Percentiles rank a stretch among this genome's conserved stretches.
phyloP scores from a whole-genome alignment of 2,113 vertebrate species.

The Rhinogobius similis region DNA sequence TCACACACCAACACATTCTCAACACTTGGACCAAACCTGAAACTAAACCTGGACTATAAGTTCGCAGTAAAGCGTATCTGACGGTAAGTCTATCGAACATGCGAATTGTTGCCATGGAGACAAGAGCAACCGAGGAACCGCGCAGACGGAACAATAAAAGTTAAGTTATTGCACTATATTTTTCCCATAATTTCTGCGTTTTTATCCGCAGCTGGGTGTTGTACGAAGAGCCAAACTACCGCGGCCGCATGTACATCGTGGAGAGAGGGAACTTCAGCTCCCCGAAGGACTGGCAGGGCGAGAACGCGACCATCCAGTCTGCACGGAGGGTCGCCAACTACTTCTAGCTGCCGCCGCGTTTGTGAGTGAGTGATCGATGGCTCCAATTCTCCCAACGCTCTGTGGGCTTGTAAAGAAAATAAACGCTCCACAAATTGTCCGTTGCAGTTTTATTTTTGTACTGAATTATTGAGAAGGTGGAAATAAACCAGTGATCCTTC shows the following conservation, averaged over 20 bases:
- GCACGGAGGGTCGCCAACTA: constrained; percentile 88
- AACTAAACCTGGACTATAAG: no score
- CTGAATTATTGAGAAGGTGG: constrained; percentile 41
- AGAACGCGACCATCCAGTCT: constrained; percentile 86
- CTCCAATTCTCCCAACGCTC: constrained; percentile 13
- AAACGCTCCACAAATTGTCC: constrained; percentile 57
- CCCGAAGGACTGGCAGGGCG: constrained; percentile 84
- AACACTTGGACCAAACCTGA: no score
- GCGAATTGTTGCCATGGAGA: no score
- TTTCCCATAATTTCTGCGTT: not conserved
- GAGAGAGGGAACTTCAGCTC: constrained; percentile 85
- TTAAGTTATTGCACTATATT: no score
- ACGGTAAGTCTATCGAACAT: no score
- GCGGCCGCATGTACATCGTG: constrained; percentile 89
- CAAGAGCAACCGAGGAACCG: no score
- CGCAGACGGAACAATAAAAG: no score
- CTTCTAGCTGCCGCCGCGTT: constrained; percentile 75
- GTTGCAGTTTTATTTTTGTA: constrained; percentile 62
- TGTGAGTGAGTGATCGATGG: constrained; percentile 7
- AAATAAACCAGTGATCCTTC: constrained; percentile 56
- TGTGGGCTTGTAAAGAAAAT: constrained; percentile 45
- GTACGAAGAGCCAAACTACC: constrained; percentile 91
- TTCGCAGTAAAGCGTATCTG: no score
- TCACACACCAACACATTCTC: no score
- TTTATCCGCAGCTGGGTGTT: constrained; percentile 85